Evolutionary conservation across 1,140 invertebrate genomes (phyloP), one percentile per base, ranked within the genome.

Genomic region (Lucilia sericata): DNA sequence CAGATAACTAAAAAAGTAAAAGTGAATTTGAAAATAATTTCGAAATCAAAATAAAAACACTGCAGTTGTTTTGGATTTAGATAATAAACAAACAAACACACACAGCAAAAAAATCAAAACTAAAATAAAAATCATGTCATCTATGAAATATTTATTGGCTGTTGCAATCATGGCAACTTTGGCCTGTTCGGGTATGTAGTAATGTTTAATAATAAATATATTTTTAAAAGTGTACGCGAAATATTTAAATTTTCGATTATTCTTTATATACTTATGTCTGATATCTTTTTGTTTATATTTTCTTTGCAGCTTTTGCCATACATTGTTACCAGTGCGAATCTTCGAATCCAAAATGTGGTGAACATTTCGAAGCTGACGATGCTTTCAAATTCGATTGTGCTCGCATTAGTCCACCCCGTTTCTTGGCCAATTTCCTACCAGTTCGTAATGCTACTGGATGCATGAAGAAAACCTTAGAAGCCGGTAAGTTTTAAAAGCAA

Each of bases 261-360:
- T 30, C 25, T 30, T 2, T 30, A 30, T 30, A 30, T 30, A 30
- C 25, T 2, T 30, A 30, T 30, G 25, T 30, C 25, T 30, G 25
- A 30, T 30, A 30, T 30, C 25, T 2, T 30, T 30, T 30, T 30
- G n/a, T 30, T 30, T 30, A 1, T 30, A 30, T 30, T 30, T 70
- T 70, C 12, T 19, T 74, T 60, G n/a, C 49, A 85, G 85, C 75
- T n/a, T 85, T 47, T 81, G 89, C 89, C 84, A 84, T 90, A 60
- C 86, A 88, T 30, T 90, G 89, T 85, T 90, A 90, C 84, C 85
- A 86, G 25, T 90, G 89, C 74, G 89, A 90, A 3, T 90, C 89
- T 1, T 0, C 76, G 12, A 85, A 81, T 8, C 21, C 86, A 30
- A 87, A 89, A 65, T 90, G 89, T 42, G 89, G 89, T 42, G 84